These are phyloP conservation scores for Archaeoteleia sp. DNA, from an alignment of 2,888 invertebrate species.

Conservation along the genomic window DNA sequence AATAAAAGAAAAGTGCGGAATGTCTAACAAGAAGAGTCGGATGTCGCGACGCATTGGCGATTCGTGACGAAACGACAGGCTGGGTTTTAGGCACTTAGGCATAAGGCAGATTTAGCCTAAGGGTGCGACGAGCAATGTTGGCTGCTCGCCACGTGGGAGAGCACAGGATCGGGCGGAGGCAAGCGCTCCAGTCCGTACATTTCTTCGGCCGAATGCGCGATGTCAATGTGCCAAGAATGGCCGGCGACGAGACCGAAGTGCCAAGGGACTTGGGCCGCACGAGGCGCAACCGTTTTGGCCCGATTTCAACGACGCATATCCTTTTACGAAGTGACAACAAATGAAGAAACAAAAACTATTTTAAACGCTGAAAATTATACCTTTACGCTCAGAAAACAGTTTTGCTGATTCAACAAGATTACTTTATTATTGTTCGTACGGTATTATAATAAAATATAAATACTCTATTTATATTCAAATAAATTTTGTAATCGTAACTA, in stretches of 20 bases:
- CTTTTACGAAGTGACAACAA: slow-evolving; percentile 53
- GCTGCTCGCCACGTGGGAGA: slow-evolving; percentile 62
- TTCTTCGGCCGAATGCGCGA: slow-evolving; percentile 41
- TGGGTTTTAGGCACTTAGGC: slow-evolving; percentile 50
- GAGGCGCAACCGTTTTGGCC: slow-evolving; percentile 42
- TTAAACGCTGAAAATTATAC: slow-evolving; percentile 40
- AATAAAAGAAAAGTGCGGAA: slow-evolving; percentile 21
- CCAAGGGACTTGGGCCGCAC: slow-evolving; percentile 22
- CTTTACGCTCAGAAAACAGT: too few species aligned
- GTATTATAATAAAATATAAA: too few species aligned
- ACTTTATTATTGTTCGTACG: too few species aligned
- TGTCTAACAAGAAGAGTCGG: slow-evolving; percentile 29
- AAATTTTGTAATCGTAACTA: too few species aligned
- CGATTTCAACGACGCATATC: slow-evolving; percentile 54
- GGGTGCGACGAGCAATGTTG: slow-evolving; percentile 65
- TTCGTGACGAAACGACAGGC: slow-evolving; percentile 52
- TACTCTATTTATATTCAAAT: too few species aligned
- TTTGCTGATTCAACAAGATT: too few species aligned
- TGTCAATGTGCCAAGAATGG: slow-evolving; percentile 54
- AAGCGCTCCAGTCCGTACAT: slow-evolving; percentile 46
- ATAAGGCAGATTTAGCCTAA: slow-evolving; percentile 71
- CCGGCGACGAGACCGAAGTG: slow-evolving; percentile 30
- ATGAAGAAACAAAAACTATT: slow-evolving; percentile 47
- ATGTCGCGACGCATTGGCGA: slow-evolving; percentile 45
- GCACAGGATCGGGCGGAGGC: slow-evolving; percentile 55